Evolutionary conservation across 2,113 vertebrate species (phyloP).

Genomic region (rat (Rattus norvegicus)): DNA sequence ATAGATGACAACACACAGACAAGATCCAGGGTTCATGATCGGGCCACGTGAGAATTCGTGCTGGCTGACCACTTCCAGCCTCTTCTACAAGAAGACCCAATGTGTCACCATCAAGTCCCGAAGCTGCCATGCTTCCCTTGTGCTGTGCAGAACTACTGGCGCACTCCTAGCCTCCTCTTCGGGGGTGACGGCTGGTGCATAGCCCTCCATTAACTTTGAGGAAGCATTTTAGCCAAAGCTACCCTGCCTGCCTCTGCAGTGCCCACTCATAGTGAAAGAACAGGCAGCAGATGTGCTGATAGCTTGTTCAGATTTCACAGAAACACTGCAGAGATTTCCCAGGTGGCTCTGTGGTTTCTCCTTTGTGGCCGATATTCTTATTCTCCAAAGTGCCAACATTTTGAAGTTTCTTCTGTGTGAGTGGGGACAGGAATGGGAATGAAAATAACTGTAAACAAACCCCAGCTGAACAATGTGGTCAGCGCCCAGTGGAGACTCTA

Average conservation of each 20-base stretch:
- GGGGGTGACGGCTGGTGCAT: not conserved
- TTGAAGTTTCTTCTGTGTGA: not conserved
- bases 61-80: accelerated
- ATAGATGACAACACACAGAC: not conserved
- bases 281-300: not conserved
- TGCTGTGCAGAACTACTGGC: not conserved
- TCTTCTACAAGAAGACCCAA: not conserved
- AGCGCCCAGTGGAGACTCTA: not conserved
- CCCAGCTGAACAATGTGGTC: not conserved
- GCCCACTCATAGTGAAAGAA: conserved; percentile 34
- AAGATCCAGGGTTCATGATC: not conserved
- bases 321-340: not conserved
- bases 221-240: not conserved
- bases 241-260: not conserved
- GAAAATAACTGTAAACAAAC: conserved; percentile 37
- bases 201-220: not conserved
- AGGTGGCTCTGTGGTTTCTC: not conserved
- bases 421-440: not conserved
- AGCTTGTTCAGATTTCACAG: conserved; percentile 48
- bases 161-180: not conserved
- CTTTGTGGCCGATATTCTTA: not conserved
- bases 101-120: too few relatives aligned
- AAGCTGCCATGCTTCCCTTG: accelerated
- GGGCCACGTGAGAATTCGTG: not conserved
- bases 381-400: not conserved